Base-by-base conservation (phyloP, 2,888 invertebrate species). In the Drosophila emarginata region DNA sequence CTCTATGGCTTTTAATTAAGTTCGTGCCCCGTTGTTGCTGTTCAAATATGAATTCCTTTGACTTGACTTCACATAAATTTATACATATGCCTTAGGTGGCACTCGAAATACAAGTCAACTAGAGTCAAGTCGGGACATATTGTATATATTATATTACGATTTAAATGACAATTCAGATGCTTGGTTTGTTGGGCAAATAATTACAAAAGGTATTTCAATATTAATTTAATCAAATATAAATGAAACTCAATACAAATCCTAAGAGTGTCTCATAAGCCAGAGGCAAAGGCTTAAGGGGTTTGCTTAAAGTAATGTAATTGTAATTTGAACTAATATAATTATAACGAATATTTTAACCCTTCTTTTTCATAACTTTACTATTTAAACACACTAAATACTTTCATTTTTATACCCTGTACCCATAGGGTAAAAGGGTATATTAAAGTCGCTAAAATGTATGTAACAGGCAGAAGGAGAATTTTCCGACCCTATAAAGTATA, bases 1-100 rank as follows among this genome's bases (percentile, higher is more conserved):
- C 50, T 21, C 60, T 45, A n/a, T 54, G 57, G 57, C 67, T 78
- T 76, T 83, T 80, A 80, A 86, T 80, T 80, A 86, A 86, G 84
- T 80, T 84, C 87, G 74, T 76, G 76, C 78, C 86, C 61, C 54
- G 45, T 54, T 54, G 57, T 32, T 45, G 9, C 52, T 60, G 63
- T 52, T 63, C 70, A 63, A 68, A 74, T 77, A 68, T 85, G 62
- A 75, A 67, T 75, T 77, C 67, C 83, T 77, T 64, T 68, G 66
- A 63, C 61, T 37, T 64, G 61, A 36, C 57, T 51, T 56, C 51
- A 56, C 40, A 54, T 61, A 71, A 39, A 61, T 53, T 23, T 45
- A 51, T 32, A 32, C 32, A 32, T 9, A 45, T 60, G 53, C 32
- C 18, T 32, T 32, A 15, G 28, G 26, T 32, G 5, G 12, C 53